Base-by-base conservation (phyloP, 1,140 invertebrate species). In the Nymphalis io region DNA sequence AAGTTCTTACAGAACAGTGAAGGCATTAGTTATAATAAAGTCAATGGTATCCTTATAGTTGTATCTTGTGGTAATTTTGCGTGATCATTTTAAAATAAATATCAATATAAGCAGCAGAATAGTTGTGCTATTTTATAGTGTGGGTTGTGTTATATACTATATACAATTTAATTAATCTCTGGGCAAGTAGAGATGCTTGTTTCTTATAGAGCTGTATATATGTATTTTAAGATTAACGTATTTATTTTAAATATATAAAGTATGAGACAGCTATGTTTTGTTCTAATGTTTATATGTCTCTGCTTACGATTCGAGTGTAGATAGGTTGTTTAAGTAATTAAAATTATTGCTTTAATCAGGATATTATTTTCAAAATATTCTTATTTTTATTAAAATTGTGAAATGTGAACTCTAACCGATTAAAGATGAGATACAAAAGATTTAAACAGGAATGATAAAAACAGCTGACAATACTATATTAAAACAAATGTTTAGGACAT, bases 401-500 rank as follows among this genome's bases (percentile, higher is more conserved):
- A 33, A 38, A 65, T 55, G 57, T 44, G 59, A 71, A 66, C 66
- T 55, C 15, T 68, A 18, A 51, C 16, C 46, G 51, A 10, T 55
- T 33, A 55, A 8, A 55, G 15, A 51, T 55, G 51, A 51, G 66
- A 61, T 39, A 55, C 8, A 42, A 68, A 60, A 68, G 38, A n/a
- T 53, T 11, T 63, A 84, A 78, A 84, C 81, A 87, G 83, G 79
- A 84, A 87, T 79, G 83, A 83, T 79, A 77, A 84, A 51, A 87
- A 82, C 88, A 89, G 85, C 87, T 87, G 88, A 90, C 88, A 90
- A 90, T 90, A 90, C 87, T 90, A 90, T 79, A 83, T 82, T 88
- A 85, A 84, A 79, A 83, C 78, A 88, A 85, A 81, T 80, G 83
- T 82, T 82, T 81, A 88, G 85, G 80, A 68, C 83, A 81, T 74